Conservation (phyloP, 2,113 vertebrate species). For the Sitta europaea region DNA sequence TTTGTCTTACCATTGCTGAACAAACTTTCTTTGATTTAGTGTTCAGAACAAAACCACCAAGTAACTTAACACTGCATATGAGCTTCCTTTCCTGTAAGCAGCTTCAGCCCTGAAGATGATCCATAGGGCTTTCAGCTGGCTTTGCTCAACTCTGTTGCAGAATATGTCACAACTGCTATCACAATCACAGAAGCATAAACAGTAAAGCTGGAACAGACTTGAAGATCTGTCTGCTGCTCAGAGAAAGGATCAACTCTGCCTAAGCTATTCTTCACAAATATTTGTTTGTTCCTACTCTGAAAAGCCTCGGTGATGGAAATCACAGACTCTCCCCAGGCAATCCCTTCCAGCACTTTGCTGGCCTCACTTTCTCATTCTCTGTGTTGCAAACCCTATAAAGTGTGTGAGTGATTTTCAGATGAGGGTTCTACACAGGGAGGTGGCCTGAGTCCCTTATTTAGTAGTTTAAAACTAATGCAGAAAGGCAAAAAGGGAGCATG, state of each 20-base stretch:
- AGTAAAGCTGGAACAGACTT: conserved; percentile 12
- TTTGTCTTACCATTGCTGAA: not conserved
- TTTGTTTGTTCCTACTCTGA: conserved; percentile 40
- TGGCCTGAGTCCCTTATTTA: not conserved
- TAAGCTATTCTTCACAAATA: conserved; percentile 47
- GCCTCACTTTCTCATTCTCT: not conserved
- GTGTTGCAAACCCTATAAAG: not conserved
- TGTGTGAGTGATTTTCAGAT: not conserved
- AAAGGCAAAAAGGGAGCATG: not conserved
- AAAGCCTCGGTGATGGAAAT: conserved; percentile 16
- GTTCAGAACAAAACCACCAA: not conserved
- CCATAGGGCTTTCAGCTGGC: conserved; percentile 25
- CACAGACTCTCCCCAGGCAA: not conserved
- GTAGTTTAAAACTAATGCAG: not conserved
- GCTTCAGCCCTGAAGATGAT: conserved; percentile 27
- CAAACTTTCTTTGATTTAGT: not conserved
- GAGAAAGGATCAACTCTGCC: conserved; percentile 25
- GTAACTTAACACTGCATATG: not conserved
- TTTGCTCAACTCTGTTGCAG: not conserved
- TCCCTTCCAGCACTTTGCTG: conserved; percentile 6
- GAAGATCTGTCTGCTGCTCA: conserved; percentile 21
- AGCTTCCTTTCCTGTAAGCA: conserved; percentile 7
- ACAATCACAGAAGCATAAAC: conserved; percentile 21
- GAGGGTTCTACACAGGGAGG: not conserved
- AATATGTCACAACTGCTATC: conserved; percentile 14